phyloP scores from a whole-genome alignment of 1,140 invertebrate genomes.

The Hetaerina americana region DNA sequence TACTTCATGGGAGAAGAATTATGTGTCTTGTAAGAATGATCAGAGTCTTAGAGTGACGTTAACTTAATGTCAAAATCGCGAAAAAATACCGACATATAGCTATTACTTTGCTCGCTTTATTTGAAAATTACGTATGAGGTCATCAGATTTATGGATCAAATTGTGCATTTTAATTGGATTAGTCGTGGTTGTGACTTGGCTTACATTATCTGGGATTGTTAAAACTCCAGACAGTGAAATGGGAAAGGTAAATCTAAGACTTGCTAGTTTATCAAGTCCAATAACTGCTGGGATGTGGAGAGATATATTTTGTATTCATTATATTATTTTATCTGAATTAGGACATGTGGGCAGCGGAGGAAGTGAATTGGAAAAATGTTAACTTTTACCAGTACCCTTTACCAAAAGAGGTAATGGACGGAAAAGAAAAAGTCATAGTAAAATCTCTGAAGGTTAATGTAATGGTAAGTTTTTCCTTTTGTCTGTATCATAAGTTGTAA shows the following conservation, averaged over 20 bases:
- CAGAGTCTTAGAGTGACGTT: no score
- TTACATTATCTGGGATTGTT: background rate
- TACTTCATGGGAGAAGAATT: no score
- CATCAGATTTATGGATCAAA: background rate
- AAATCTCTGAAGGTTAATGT: background rate
- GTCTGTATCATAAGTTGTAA: no score
- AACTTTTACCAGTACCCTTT: background rate
- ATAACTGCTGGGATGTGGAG: no score
- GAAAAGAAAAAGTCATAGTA: background rate
- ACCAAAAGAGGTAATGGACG: background rate
- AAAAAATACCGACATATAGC: no score
- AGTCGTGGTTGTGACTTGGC: background rate
- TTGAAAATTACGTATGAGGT: background rate
- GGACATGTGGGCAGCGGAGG: background rate
- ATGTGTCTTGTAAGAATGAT: no score
- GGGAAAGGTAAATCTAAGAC: no score
- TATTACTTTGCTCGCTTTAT: no score
- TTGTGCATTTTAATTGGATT: background rate
- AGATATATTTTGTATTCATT: no score
- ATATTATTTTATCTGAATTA: no score
- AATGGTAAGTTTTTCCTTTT: background rate
- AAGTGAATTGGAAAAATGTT: background rate
- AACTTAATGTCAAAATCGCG: no score
- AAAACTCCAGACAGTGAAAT: background rate
- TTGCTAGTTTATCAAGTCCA: no score